Base-by-base conservation (phyloP, 2,888 invertebrate genomes). In the Meliscaeva auricollis region DNA sequence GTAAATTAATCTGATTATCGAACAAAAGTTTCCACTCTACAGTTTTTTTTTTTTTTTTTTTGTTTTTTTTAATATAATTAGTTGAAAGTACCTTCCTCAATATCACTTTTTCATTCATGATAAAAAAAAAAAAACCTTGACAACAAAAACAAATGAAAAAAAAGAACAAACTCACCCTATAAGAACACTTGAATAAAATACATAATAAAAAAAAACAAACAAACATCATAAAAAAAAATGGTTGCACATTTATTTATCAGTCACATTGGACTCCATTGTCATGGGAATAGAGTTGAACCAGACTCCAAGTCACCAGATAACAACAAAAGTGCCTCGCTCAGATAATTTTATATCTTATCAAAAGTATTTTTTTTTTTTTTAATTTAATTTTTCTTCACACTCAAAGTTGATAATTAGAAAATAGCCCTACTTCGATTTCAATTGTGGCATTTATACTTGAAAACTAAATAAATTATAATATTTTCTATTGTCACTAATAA, bases 291-390 rank as follows among this genome's bases (percentile, higher is more conserved):
- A 56, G 30, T 80, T 54, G 50, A 66, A 70, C 70, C 58, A 84
- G 84, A 84, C 84, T 84, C 68, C 38, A 75, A 76, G 84, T 80
- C 84, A 76, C 84, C 84, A 80, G 84, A 84, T 84, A 84, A 72
- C 58, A 70, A 50, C 56, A 46, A 48, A 48, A 35, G 0, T 58
- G 26, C 32, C 35, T 69, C 26, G 35, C 26, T 35, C 8, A 75
- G 60, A 79, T 66, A 74, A 17, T n/a, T 58, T 73, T 77, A 17
- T 69, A 44, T 58, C 66, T 58, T 74, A 66, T 66, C 66, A 11
- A 13, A 44, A 44, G 13, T 0, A 32, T 60, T 50, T 20, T 52
- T 62, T 8, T 62, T 64, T 54, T 5, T 38, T 11, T 54, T 9
- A 15, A 13, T 1, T 44, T 54, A n/a, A 1, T 41, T 0, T 15